A percentile compares a stretch with the other conserved stretches of the same genome.
phyloP scores from a whole-genome alignment of 2,888 invertebrate species.

The Andrena bicolor region DNA sequence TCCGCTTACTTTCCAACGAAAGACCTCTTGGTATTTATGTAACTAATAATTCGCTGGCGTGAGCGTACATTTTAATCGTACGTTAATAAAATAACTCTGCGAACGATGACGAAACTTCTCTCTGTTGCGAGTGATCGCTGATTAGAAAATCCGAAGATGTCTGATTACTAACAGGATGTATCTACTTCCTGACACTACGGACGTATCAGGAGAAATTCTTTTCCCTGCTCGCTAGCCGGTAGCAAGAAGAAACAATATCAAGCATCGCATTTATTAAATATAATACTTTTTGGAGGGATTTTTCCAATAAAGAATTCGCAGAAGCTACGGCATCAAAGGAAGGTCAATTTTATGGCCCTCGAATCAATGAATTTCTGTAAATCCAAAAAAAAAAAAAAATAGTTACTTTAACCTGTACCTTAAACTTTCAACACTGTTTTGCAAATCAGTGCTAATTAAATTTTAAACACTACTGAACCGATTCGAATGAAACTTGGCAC shows the following conservation, averaged over 20 bases:
- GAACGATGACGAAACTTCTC: no score
- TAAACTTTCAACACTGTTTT: no score
- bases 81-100: slow-evolving; percentile 1
- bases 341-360: no score
- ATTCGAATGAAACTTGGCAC: no score
- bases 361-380: no score
- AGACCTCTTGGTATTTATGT: slow-evolving; percentile 50
- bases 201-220: neutral
- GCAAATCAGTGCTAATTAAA: no score
- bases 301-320: no score
- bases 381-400: no score
- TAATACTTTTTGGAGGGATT: neutral
- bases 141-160: slow-evolving; percentile 16
- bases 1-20: slow-evolving; percentile 30
- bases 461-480: no score
- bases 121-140: neutral
- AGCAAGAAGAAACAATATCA: neutral
- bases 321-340: no score
- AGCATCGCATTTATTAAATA: neutral
- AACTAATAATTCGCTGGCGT: slow-evolving; percentile 30
- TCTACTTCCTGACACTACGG: slow-evolving; percentile 12
- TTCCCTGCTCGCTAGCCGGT: no score
- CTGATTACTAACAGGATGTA: slow-evolving; percentile 16
- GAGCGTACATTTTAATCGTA: slow-evolving; percentile 2
- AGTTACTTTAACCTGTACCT: no score